A percentile compares a stretch with the other conserved stretches of the same genome.
Conservation (phyloP, 1,140 invertebrate genomes). For the Propsilocerus akamusi region DNA sequence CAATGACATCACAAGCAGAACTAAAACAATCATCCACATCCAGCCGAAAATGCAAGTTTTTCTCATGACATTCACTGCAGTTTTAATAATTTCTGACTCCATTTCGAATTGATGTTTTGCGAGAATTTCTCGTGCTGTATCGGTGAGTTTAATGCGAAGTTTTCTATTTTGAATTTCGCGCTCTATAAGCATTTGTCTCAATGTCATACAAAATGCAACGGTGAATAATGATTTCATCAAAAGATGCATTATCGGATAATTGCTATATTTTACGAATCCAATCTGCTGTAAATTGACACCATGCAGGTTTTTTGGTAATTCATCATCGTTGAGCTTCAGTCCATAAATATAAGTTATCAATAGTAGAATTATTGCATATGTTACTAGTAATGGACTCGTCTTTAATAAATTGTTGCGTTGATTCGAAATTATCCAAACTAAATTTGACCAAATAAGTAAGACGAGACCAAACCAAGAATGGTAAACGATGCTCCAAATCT, state of each 20-base stretch:
- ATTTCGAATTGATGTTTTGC: too few species aligned
- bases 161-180: too few species aligned
- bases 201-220: background rate
- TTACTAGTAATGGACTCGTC: background rate
- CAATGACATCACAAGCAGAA: background rate
- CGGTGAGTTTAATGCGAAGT: too few species aligned
- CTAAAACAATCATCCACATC: background rate
- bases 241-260: background rate
- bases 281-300: background rate
- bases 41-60: background rate
- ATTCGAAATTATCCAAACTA: background rate
- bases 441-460: background rate
- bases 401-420: background rate
- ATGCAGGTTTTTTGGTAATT: background rate
- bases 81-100: too few species aligned
- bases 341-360: background rate
- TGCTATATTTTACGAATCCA: background rate
- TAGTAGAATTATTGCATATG: background rate
- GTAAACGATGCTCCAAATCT: background rate
- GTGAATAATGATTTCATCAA: background rate
- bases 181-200: background rate
- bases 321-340: background rate
- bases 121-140: too few species aligned
- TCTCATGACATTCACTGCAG: background rate
- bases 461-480: background rate